Percentiles rank a stretch among this genome's conserved stretches.
These are phyloP conservation scores for Dynastes maya DNA, from an alignment of 2,888 invertebrate genomes.

Conservation along the genomic window DNA sequence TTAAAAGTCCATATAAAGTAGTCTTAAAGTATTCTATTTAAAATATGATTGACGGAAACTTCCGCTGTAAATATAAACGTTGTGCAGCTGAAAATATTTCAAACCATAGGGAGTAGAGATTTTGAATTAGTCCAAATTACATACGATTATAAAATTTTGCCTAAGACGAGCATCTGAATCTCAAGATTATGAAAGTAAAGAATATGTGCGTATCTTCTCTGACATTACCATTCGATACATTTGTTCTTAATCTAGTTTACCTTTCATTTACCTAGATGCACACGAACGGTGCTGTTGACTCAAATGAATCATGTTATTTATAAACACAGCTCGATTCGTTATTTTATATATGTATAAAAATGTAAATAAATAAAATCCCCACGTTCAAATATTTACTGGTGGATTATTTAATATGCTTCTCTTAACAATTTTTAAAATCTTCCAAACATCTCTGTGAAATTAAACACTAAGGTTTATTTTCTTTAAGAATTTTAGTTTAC, in stretches of 20 bases:
- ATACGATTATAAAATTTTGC: too few species aligned
- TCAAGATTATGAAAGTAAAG: too few species aligned
- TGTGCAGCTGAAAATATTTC: not conserved
- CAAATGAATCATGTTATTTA: slow-evolving; percentile 4
- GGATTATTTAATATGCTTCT: slow-evolving; percentile 8
- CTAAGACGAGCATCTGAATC: too few species aligned
- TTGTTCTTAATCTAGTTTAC: too few species aligned
- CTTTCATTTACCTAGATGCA: too few species aligned
- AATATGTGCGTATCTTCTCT: too few species aligned
- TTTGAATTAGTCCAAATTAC: too few species aligned
- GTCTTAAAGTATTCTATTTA: not conserved
- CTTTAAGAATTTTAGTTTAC: slow-evolving; percentile 11
- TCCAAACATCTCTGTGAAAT: not conserved
- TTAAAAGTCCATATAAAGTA: slow-evolving; percentile 1
- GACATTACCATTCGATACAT: too few species aligned
- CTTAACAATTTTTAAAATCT: not conserved
- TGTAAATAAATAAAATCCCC: not conserved
- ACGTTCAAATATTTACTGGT: slow-evolving; percentile 8
- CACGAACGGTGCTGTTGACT: not conserved
- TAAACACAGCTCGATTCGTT: not conserved
- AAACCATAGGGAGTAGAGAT: too few species aligned
- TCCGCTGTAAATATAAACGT: slow-evolving; percentile 3
- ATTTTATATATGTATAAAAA: not conserved
- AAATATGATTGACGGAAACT: not conserved
- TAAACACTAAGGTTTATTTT: slow-evolving; percentile 8